Conservation (phyloP, 2,888 invertebrate species). For the Plusia festucae region DNA sequence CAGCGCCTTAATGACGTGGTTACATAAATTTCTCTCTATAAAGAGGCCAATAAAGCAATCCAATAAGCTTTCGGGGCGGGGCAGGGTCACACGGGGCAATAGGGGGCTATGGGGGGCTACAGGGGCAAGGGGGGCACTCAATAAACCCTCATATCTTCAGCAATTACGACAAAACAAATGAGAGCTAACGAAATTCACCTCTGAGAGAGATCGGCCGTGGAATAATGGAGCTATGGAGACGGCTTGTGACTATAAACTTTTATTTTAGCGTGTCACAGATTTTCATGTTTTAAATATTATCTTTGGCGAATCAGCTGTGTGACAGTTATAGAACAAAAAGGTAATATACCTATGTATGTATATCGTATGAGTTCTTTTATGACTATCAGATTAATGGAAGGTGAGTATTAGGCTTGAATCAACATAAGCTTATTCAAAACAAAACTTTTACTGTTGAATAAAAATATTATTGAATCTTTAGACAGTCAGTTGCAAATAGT, state of each 20-base stretch:
- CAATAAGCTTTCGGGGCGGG: slow-evolving; percentile 76
- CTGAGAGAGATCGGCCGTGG: slow-evolving; percentile 73
- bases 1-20: slow-evolving; percentile 71
- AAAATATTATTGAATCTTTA: no score
- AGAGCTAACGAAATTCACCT: slow-evolving; percentile 87
- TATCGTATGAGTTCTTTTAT: no score
- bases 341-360: no score
- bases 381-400: no score
- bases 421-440: no score
- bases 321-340: no score
- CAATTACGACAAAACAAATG: slow-evolving; percentile 88
- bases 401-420: no score
- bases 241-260: slow-evolving; percentile 10
- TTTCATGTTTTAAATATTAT: no score
- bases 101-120: slow-evolving; percentile 48
- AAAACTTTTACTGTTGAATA: no score
- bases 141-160: slow-evolving; percentile 84
- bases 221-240: slow-evolving; percentile 61
- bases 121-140: slow-evolving; percentile 53
- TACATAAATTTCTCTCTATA: slow-evolving; percentile 74
- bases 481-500: no score
- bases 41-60: slow-evolving; percentile 79
- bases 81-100: slow-evolving; percentile 43
- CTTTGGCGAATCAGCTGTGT: no score
- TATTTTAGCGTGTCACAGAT: neutral